Evolutionary conservation across 2,888 invertebrate species (phyloP), one percentile per base, ranked within the genome.

Genomic region (Oscheius onirici): DNA sequence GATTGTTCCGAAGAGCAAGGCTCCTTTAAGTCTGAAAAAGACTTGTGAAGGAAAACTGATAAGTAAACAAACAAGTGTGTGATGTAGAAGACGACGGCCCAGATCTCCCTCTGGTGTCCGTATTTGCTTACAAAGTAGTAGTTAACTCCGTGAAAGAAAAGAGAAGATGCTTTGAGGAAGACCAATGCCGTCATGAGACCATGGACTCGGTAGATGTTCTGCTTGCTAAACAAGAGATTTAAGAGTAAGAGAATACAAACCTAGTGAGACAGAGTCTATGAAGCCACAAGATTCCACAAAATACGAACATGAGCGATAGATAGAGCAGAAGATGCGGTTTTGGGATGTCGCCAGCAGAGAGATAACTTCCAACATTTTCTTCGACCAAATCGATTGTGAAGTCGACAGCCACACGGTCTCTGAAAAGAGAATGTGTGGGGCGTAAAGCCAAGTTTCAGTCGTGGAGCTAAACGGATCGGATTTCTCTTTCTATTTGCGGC

Each of bases 61-160:
- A 1, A 44, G 28, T 15, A 24, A 87, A 91, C 93, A 92, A 89
- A 94, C 92, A 99, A 90, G 91, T 99, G 97, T n/a, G 95, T 95
- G 66, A 97, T 93, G 87, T 97, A 99, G 88, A 93, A 99, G 1
- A 99, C 90, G 82, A 97, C 94, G 0, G 97, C 97, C 97, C 97
- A 99, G 0, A 96, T 93, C 26, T 96, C 95, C 3, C 95, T 93
- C 87, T 97, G 96, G 81, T 94, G 93, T 0, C 97, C 97, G 78
- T 93, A 91, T 17, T 92, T 92, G 89, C 95, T 93, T 86, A 99
- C 96, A 87, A 94, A 97, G 88, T 97, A 95, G 81, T 87, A 90
- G 83, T 91, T 90, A 43, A 90, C 90, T 34, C 95, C 95, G 88
- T 97, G 97, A 89, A 97, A 97, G 73, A 97, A 92, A 63, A 97